phyloP scores from a whole-genome alignment of 2,888 invertebrate genomes.

The Sisyra nigra region DNA sequence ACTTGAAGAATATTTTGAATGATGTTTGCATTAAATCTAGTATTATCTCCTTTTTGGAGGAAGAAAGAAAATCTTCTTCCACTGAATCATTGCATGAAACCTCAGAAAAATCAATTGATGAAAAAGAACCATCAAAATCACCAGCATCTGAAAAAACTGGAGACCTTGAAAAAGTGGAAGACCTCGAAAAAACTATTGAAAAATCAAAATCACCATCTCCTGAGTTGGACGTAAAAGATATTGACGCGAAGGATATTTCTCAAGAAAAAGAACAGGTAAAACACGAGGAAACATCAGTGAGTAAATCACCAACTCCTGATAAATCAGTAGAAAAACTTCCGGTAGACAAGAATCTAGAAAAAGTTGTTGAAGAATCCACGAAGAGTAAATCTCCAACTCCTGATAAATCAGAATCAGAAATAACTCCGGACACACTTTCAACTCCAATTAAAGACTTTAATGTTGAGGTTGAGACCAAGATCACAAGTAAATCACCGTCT shows the following conservation, averaged over 20 bases:
- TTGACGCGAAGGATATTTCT: neutral
- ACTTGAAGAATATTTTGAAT: slow-evolving; percentile 4
- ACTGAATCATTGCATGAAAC: slow-evolving; percentile 5
- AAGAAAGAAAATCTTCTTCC: slow-evolving; percentile 16
- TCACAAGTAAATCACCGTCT: slow-evolving; percentile 12
- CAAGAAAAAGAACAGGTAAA: neutral
- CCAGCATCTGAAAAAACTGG: slow-evolving; percentile 14
- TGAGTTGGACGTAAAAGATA: slow-evolving; percentile 2
- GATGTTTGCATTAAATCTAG: slow-evolving; percentile 12
- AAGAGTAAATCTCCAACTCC: neutral
- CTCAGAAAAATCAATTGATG: slow-evolving; percentile 15
- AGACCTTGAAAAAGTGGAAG: neutral
- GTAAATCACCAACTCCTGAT: slow-evolving; percentile 21
- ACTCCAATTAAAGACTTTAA: too few relatives aligned
- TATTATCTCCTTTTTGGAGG: slow-evolving; percentile 14
- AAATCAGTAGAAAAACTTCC: slow-evolving; percentile 13
- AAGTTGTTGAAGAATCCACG: neutral
- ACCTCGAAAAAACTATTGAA: neutral
- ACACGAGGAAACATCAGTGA: slow-evolving; percentile 1
- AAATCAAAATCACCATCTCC: neutral
- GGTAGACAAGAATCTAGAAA: slow-evolving; percentile 10
- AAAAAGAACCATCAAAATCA: slow-evolving; percentile 21
- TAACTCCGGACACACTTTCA: neutral
- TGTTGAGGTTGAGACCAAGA: neutral
- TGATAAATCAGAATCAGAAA: neutral